Evolutionary conservation across 1,140 invertebrate genomes (phyloP).

Genomic region (Eriosoma lanigerum): DNA sequence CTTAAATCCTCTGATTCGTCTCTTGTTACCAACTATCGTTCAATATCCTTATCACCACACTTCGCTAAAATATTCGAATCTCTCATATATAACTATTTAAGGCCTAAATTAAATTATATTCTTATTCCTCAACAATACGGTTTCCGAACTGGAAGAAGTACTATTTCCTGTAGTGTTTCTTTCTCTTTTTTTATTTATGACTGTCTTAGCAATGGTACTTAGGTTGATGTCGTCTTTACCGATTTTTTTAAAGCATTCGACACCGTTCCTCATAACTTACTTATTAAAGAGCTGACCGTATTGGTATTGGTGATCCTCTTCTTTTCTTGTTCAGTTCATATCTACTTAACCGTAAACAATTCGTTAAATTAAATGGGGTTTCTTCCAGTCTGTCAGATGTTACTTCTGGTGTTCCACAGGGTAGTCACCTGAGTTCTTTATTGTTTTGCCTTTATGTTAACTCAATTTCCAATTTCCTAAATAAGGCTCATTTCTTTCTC

Average conservation of each 20-base stretch:
- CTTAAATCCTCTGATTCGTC: not conserved
- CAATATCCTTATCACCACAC: not conserved
- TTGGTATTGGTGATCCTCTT: not conserved
- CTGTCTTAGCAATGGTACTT: not conserved
- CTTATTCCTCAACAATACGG: not conserved
- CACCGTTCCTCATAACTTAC: not conserved
- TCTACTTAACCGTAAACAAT: not conserved
- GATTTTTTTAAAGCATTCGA: slow-evolving; percentile 5
- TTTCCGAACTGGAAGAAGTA: not conserved
- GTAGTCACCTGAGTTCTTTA: not conserved
- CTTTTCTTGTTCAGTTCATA: not conserved
- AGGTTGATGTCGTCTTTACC: not conserved
- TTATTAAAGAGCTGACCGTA: not conserved
- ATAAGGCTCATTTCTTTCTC: too few relatives aligned
- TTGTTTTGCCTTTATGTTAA: not conserved
- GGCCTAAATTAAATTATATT: slow-evolving; percentile 19
- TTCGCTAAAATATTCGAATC: not conserved
- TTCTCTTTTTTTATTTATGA: not conserved
- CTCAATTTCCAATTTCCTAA: not conserved
- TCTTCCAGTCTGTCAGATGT: too few relatives aligned
- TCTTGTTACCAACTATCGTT: not conserved
- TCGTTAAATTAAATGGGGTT: slow-evolving; percentile 5
- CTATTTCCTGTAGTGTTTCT: not conserved
- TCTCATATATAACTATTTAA: not conserved
- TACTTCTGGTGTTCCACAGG: not conserved